A percentile compares a stretch with the other conserved stretches of the same genome.
phyloP scores from a whole-genome alignment of 2,113 vertebrate genomes.

The Thunnus thynnus region DNA sequence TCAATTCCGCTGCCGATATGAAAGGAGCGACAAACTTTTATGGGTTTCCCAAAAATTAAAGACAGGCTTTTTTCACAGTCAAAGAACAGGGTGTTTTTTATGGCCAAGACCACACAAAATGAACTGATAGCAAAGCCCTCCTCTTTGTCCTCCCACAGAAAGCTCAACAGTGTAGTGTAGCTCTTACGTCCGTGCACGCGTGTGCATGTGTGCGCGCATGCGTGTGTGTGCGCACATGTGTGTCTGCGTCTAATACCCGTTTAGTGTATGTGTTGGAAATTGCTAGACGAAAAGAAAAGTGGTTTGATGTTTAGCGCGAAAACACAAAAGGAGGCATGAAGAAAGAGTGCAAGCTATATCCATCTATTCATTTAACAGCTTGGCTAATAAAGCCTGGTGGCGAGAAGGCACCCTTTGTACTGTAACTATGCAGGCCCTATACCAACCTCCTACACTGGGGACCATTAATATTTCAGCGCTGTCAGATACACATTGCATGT shows the following conservation, averaged over 20 bases:
- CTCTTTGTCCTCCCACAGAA: conserved; percentile 80
- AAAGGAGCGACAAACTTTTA: conserved; percentile 92
- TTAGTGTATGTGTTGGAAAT: conserved; percentile 47
- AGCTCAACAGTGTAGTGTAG: conserved; percentile 31
- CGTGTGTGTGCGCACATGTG: not conserved
- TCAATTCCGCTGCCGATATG: conserved; percentile 90
- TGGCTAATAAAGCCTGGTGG: conserved; percentile 84
- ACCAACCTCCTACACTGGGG: conserved; percentile 83
- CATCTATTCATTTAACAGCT: conserved; percentile 79
- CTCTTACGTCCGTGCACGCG: not conserved
- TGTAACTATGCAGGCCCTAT: conserved; percentile 80
- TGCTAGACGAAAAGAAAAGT: conserved; percentile 48
- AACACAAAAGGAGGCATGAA: conserved; percentile 60
- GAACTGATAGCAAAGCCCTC: conserved; percentile 88
- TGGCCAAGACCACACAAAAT: conserved; percentile 96
- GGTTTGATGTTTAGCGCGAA: conserved; percentile 66
- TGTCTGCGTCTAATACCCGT: conserved; percentile 9
- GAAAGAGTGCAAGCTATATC: conserved; percentile 62
- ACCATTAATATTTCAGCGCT: conserved; percentile 85
- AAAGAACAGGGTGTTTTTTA: conserved; percentile 93
- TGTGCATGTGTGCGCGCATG: not conserved
- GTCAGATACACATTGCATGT: conserved; percentile 81
- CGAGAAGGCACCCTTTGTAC: conserved; percentile 83
- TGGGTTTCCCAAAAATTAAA: conserved; percentile 97
- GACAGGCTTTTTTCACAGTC: conserved; percentile 92